Conservation (phyloP, 2,113 vertebrate species). For the Onychorhynchus coronatus region DNA sequence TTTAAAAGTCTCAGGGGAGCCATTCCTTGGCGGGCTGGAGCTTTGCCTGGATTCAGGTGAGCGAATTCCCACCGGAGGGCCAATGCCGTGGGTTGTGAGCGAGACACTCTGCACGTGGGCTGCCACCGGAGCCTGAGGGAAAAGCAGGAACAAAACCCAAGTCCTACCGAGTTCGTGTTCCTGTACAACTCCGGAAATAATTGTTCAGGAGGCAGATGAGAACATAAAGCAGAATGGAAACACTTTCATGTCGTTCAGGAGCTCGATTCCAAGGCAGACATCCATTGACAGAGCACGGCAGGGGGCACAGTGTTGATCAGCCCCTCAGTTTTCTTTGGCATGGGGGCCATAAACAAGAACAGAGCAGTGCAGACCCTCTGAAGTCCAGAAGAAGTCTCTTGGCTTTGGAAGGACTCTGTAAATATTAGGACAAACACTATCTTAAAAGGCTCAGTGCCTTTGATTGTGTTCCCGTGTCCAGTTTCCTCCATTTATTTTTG, state of each 20-base stretch:
- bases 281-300: slow-evolving; percentile 34
- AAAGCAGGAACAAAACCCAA: neutral
- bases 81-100: neutral
- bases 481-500: slow-evolving; percentile 56
- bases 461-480: slow-evolving; percentile 31
- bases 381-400: slow-evolving; percentile 39
- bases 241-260: slow-evolving; percentile 34
- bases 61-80: fast-evolving
- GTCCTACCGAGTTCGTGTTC: slow-evolving; percentile 2
- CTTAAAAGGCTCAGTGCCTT: slow-evolving; percentile 45
- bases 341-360: neutral
- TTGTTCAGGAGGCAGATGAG: slow-evolving; percentile 16
- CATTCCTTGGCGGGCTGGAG: neutral
- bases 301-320: neutral
- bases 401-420: slow-evolving; percentile 29
- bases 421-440: slow-evolving; percentile 13
- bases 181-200: neutral
- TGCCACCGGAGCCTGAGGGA: neutral
- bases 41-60: neutral
- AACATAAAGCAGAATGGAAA: slow-evolving; percentile 17
- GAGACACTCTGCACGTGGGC: neutral
- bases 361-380: slow-evolving; percentile 20
- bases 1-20: neutral
- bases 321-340: slow-evolving; percentile 37
- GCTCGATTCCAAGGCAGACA: slow-evolving; percentile 3